Evolutionary conservation across 2,888 invertebrate species (phyloP).

Genomic region (Lottia scabra): DNA sequence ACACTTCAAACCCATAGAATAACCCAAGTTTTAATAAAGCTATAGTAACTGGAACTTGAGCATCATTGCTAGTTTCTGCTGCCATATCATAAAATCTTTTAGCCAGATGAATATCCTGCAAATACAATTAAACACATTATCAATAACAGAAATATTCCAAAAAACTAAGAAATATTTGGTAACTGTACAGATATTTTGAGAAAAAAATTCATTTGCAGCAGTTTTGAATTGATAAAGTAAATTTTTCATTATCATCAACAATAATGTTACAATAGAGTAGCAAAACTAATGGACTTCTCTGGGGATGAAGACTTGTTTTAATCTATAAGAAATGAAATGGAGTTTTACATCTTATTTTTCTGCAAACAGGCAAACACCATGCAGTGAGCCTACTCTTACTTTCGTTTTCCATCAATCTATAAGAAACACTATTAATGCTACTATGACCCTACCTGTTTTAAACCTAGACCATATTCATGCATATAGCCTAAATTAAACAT

Average conservation of each 20-base stretch:
- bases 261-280: neutral
- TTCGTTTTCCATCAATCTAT: too few species aligned
- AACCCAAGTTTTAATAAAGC: constrained; percentile 87
- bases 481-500: constrained; percentile 99
- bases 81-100: constrained; percentile 98
- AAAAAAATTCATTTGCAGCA: neutral
- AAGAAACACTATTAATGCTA: too few species aligned
- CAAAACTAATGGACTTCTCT: neutral
- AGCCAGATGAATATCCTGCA: constrained; percentile 88
- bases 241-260: too few species aligned
- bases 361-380: too few species aligned
- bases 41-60: constrained; percentile 91
- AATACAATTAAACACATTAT: neutral
- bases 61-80: constrained; percentile 91
- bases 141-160: neutral
- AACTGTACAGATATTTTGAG: neutral
- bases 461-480: constrained; percentile 97
- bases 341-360: too few species aligned
- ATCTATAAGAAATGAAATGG: neutral
- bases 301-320: neutral
- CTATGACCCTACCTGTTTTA: constrained; percentile 74
- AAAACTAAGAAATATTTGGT: too few species aligned
- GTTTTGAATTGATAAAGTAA: too few species aligned
- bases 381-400: too few species aligned
- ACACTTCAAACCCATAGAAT: constrained; percentile 78